Conservation (phyloP, 2,888 invertebrate genomes). For the Cheilosia grossa region DNA sequence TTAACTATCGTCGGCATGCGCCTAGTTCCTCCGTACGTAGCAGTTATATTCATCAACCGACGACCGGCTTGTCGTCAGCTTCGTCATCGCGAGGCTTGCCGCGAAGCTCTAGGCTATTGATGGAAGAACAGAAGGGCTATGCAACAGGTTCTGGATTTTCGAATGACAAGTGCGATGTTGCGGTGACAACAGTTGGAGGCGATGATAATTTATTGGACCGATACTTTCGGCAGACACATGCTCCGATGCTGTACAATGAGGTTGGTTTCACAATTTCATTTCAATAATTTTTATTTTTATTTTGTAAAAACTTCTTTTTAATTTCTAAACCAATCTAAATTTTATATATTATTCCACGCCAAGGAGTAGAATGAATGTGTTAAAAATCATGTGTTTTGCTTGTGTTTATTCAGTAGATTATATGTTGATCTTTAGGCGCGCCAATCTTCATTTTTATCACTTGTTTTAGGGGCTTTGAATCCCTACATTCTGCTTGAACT, state of each 20-base stretch:
- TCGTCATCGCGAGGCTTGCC: constrained; percentile 36
- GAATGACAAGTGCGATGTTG: constrained; percentile 39
- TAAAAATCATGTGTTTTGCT: constrained; percentile 18
- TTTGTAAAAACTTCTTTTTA: constrained; percentile 18
- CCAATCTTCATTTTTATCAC: background rate
- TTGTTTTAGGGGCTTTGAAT: background rate
- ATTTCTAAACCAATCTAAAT: constrained; percentile 9
- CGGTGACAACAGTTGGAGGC: constrained; percentile 8
- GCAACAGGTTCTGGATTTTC: constrained; percentile 8
- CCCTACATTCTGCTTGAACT: background rate
- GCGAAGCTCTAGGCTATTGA: constrained; percentile 37
- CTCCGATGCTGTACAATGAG: constrained; percentile 64
- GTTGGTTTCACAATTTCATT: constrained; percentile 67
- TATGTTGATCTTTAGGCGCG: constrained; percentile 13
- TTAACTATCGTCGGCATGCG: constrained; percentile 46
- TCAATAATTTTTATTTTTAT: constrained; percentile 31
- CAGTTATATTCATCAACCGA: constrained; percentile 8
- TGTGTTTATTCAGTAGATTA: constrained; percentile 18
- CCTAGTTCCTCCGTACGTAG: constrained; percentile 20
- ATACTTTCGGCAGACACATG: constrained; percentile 51
- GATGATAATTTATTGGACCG: constrained; percentile 55
- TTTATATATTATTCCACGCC: background rate
- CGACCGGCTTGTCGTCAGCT: constrained; percentile 11
- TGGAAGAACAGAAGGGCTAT: constrained; percentile 53
- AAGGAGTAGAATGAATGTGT: constrained; percentile 32